Evolutionary conservation across 2,797 vertebrate genomes (phyloP).

Genomic region (Neoniphon sammara): DNA sequence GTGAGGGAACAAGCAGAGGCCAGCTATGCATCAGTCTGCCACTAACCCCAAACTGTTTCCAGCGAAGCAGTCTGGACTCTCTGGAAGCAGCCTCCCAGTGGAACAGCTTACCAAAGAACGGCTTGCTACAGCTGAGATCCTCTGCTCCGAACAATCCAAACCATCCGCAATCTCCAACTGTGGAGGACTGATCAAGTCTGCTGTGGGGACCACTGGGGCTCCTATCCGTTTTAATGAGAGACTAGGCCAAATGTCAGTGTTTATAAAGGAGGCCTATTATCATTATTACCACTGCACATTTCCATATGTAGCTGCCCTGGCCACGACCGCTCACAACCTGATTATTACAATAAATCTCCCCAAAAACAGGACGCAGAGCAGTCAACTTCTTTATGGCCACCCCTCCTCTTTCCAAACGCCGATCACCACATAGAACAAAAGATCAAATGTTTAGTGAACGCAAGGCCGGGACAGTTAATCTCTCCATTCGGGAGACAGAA

Average conservation of each 20-base stretch:
- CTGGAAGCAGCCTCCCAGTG: slow-evolving; percentile 31
- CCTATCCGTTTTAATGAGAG: slow-evolving; percentile 47
- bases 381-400: slow-evolving; percentile 66
- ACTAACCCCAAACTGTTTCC: slow-evolving; percentile 56
- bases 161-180: slow-evolving; percentile 46
- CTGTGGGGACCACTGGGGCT: slow-evolving; percentile 48
- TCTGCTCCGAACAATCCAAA: slow-evolving; percentile 41
- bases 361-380: slow-evolving; percentile 58
- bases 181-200: slow-evolving; percentile 49
- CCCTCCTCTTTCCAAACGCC: slow-evolving; percentile 59
- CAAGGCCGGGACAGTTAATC: slow-evolving; percentile 66
- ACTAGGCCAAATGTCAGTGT: slow-evolving; percentile 52
- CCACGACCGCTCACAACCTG: slow-evolving; percentile 61
- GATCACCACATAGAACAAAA: slow-evolving; percentile 66
- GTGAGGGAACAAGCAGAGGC: slow-evolving; percentile 28
- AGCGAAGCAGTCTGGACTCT: slow-evolving; percentile 39
- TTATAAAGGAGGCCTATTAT: slow-evolving; percentile 65
- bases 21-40: slow-evolving; percentile 41
- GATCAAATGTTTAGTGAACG: slow-evolving; percentile 61
- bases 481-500: slow-evolving; percentile 63
- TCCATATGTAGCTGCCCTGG: slow-evolving; percentile 63
- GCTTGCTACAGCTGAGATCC: slow-evolving; percentile 31
- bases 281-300: slow-evolving; percentile 63
- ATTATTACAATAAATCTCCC: slow-evolving; percentile 73
- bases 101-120: slow-evolving; percentile 42